phyloP scores from a whole-genome alignment of 1,140 invertebrate species.

The Bradysia coprophila region DNA sequence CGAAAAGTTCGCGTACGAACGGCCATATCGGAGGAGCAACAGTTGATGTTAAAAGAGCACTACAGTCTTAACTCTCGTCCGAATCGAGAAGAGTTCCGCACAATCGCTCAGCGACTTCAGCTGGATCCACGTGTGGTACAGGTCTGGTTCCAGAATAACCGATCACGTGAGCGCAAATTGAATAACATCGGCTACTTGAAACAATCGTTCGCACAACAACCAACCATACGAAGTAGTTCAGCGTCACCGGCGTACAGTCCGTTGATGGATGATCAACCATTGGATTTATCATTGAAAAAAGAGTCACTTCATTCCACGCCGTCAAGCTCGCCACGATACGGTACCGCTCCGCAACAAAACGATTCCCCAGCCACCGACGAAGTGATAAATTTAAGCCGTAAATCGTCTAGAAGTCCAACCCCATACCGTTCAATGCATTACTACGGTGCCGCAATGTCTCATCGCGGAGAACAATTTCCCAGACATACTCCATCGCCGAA shows the following conservation, averaged over 20 bases:
- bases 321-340: conserved; percentile 35
- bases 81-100: conserved; percentile 78
- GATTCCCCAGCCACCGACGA: conserved; percentile 28
- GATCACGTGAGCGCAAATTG: conserved; percentile 72
- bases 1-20: conserved; percentile 77
- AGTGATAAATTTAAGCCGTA: conserved; percentile 49
- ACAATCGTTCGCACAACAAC: conserved; percentile 7
- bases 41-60: conserved; percentile 69
- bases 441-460: conserved; percentile 3
- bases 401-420: conserved; percentile 37
- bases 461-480: conserved; percentile 7
- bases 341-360: conserved; percentile 15
- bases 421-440: conserved; percentile 12
- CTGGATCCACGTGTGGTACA: conserved; percentile 88
- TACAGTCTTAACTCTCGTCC: conserved; percentile 82
- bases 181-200: conserved; percentile 11
- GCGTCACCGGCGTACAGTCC: not conserved
- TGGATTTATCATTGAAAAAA: conserved; percentile 75
- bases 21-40: conserved; percentile 83
- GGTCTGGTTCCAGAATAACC: conserved; percentile 96
- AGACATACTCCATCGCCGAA: conserved; percentile 28
- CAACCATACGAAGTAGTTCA: conserved; percentile 1
- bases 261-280: conserved; percentile 46
- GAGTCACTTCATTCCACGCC: conserved; percentile 33
- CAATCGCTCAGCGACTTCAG: conserved; percentile 75